Conservation (phyloP, 2,797 vertebrate genomes). For the Chelidonichthys spinosus region DNA sequence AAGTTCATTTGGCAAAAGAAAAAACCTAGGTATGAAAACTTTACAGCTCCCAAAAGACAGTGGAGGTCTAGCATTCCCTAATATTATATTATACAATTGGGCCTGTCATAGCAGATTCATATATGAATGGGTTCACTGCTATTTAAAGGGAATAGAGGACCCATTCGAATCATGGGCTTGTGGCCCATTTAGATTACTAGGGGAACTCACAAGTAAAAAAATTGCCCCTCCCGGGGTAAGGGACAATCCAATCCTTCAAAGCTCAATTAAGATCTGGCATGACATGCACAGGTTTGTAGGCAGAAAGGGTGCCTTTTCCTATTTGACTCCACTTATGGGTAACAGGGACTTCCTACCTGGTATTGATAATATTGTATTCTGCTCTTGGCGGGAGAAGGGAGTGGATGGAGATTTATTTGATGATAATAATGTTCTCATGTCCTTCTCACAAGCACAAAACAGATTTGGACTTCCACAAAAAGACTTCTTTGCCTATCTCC, state of each 20-base stretch:
- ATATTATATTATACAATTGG: conserved; percentile 3
- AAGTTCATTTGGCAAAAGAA: neutral
- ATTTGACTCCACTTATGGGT: neutral
- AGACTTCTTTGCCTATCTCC: neutral
- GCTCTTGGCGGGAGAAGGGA: too few relatives aligned
- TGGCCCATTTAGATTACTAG: neutral
- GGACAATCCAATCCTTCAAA: neutral
- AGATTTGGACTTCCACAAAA: conserved; percentile 2
- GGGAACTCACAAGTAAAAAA: neutral
- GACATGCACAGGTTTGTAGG: neutral
- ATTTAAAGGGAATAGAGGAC: neutral
- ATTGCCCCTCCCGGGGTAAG: neutral
- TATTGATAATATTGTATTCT: neutral
- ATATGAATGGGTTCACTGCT: neutral
- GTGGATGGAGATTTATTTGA: neutral
- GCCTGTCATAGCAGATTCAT: neutral
- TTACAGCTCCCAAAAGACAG: too few relatives aligned
- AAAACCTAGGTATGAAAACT: neutral
- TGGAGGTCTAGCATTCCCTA: neutral
- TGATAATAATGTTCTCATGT: neutral
- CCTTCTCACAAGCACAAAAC: neutral
- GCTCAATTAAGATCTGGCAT: neutral
- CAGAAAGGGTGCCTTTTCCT: conserved; percentile 2
- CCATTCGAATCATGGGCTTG: neutral
- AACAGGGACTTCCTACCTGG: neutral